These are phyloP conservation scores for Coreius guichenoti DNA, from an alignment of 2,797 vertebrate species.

Conservation along the genomic window DNA sequence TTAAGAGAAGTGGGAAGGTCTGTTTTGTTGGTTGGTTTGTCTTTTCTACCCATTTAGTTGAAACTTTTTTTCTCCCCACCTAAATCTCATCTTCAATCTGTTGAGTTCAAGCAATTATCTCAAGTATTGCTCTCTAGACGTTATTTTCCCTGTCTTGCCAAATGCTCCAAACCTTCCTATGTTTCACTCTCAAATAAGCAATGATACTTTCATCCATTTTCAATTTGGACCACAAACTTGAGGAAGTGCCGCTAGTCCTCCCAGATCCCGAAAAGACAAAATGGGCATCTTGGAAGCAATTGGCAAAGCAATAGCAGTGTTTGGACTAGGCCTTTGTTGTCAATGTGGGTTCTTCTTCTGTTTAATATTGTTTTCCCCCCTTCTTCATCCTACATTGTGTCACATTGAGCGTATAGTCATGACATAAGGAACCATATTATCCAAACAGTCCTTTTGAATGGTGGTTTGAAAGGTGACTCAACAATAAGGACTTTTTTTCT, in stretches of 20 bases:
- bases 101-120: slow-evolving; percentile 61
- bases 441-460: slow-evolving; percentile 57
- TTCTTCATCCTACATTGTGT: slow-evolving; percentile 57
- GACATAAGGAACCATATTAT: slow-evolving; percentile 56
- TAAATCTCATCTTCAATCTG: slow-evolving; percentile 56
- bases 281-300: slow-evolving; percentile 34
- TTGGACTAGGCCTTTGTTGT: slow-evolving; percentile 35
- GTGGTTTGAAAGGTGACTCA: slow-evolving; percentile 54
- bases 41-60: slow-evolving; percentile 39
- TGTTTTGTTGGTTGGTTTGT: slow-evolving; percentile 18
- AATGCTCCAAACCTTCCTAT: slow-evolving; percentile 20
- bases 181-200: slow-evolving; percentile 59
- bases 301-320: slow-evolving; percentile 22
- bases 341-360: slow-evolving; percentile 6
- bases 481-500: neutral
- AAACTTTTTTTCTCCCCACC: slow-evolving; percentile 46
- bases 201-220: slow-evolving; percentile 60
- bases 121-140: slow-evolving; percentile 56
- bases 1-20: slow-evolving; percentile 56
- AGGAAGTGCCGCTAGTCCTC: slow-evolving; percentile 24
- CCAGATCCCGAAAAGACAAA: slow-evolving; percentile 9
- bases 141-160: slow-evolving; percentile 49
- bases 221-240: slow-evolving; percentile 53
- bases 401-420: slow-evolving; percentile 47
- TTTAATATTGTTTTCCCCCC: slow-evolving; percentile 40